Conservation (phyloP, 2,888 invertebrate genomes). For the Colostygia pectinataria region DNA sequence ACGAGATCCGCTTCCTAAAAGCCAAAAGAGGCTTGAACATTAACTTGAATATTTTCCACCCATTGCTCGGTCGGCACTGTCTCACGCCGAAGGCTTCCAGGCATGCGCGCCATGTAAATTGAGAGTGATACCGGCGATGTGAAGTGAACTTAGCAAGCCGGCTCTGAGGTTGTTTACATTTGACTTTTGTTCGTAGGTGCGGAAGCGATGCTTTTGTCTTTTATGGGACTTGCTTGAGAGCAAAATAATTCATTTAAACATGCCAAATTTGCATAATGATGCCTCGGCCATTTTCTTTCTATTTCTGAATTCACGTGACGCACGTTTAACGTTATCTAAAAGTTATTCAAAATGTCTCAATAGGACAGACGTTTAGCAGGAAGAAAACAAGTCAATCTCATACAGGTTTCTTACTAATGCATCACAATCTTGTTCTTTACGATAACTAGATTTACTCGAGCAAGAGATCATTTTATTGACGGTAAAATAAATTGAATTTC, state of each 20-base stretch:
- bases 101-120: slow-evolving; percentile 48
- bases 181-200: slow-evolving; percentile 74
- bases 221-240: slow-evolving; percentile 48
- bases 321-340: not conserved
- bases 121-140: slow-evolving; percentile 46
- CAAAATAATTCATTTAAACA: slow-evolving; percentile 25
- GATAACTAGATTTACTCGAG: slow-evolving; percentile 21
- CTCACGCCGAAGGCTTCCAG: slow-evolving; percentile 33
- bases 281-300: slow-evolving; percentile 10
- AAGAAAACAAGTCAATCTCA: slow-evolving; percentile 30
- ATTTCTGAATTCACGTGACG: slow-evolving; percentile 9
- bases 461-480: slow-evolving; percentile 34
- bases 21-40: slow-evolving; percentile 38
- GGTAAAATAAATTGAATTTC: slow-evolving; percentile 56
- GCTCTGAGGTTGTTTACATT: slow-evolving; percentile 79
- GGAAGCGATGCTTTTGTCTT: slow-evolving; percentile 75
- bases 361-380: slow-evolving; percentile 22
- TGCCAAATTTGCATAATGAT: slow-evolving; percentile 17
- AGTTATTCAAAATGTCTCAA: too few relatives aligned
- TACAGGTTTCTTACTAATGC: slow-evolving; percentile 30
- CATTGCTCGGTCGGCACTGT: slow-evolving; percentile 32
- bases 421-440: slow-evolving; percentile 28
- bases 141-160: slow-evolving; percentile 53
- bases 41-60: slow-evolving; percentile 28
- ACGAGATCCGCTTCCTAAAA: slow-evolving; percentile 76